phyloP scores from a whole-genome alignment of 1,140 invertebrate species.

The Brachionus rotundiformis region DNA sequence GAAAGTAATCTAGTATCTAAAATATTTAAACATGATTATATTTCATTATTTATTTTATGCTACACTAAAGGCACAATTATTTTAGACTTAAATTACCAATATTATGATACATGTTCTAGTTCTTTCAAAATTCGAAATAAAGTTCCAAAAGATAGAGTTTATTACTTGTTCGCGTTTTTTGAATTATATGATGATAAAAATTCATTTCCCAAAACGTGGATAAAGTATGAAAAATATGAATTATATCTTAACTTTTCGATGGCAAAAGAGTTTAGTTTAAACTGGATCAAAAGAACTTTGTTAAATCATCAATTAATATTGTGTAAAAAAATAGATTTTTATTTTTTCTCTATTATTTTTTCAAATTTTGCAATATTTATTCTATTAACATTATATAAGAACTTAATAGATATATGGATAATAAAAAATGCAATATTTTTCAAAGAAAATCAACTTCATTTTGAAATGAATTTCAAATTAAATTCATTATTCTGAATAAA shows the following conservation, averaged over 20 bases:
- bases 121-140: neutral
- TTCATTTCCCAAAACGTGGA: neutral
- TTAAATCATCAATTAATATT: too few species aligned
- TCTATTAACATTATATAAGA: neutral
- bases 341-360: neutral
- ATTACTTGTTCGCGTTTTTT: neutral
- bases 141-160: neutral
- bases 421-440: neutral
- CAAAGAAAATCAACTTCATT: too few species aligned
- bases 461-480: neutral
- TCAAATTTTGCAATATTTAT: neutral
- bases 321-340: neutral
- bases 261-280: too few species aligned
- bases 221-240: neutral
- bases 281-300: too few species aligned
- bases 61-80: neutral
- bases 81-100: neutral
- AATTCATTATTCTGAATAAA: neutral
- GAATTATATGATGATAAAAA: neutral
- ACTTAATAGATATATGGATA: neutral
- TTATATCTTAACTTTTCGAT: neutral
- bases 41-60: neutral
- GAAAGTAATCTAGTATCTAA: neutral
- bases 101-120: neutral
- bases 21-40: neutral